Conservation (phyloP, 2,888 invertebrate genomes). For the Amphipoea oculea region DNA sequence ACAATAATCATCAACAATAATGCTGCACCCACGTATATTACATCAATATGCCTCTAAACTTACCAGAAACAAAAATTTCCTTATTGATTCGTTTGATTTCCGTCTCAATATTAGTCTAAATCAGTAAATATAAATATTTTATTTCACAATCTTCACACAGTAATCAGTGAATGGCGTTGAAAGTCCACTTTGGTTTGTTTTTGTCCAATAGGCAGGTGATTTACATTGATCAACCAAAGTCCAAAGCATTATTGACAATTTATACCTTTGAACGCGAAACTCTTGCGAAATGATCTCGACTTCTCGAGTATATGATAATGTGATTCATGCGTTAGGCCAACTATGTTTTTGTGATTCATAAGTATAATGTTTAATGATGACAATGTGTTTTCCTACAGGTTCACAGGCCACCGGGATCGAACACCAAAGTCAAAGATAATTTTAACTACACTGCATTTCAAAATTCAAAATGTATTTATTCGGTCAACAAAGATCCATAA, state of each 20-base stretch:
- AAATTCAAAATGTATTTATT: too few relatives aligned
- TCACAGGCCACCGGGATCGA: conserved; percentile 10
- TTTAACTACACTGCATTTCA: neutral
- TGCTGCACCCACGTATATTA: conserved; percentile 8
- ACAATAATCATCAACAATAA: neutral
- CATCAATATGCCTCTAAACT: conserved; percentile 4
- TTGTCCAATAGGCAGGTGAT: neutral
- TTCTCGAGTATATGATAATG: conserved; percentile 16
- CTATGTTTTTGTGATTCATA: conserved; percentile 14
- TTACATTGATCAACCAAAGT: conserved; percentile 56
- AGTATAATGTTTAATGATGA: neutral
- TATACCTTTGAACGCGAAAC: conserved; percentile 28
- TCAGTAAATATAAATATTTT: conserved; percentile 34
- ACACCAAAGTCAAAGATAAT: neutral
- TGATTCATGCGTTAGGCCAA: conserved; percentile 30
- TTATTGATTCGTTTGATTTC: conserved; percentile 49
- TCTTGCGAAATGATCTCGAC: conserved; percentile 33
- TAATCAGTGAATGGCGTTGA: conserved; percentile 11
- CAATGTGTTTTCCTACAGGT: conserved; percentile 1
- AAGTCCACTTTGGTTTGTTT: conserved; percentile 27
- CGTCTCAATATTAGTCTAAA: conserved; percentile 48
- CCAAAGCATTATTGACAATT: conserved; percentile 38
- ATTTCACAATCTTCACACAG: conserved; percentile 23
- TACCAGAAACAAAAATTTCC: conserved; percentile 36
- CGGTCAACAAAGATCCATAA: too few relatives aligned